Conservation (phyloP, 1,140 invertebrate genomes). For the Oedothorax gibbosus region DNA sequence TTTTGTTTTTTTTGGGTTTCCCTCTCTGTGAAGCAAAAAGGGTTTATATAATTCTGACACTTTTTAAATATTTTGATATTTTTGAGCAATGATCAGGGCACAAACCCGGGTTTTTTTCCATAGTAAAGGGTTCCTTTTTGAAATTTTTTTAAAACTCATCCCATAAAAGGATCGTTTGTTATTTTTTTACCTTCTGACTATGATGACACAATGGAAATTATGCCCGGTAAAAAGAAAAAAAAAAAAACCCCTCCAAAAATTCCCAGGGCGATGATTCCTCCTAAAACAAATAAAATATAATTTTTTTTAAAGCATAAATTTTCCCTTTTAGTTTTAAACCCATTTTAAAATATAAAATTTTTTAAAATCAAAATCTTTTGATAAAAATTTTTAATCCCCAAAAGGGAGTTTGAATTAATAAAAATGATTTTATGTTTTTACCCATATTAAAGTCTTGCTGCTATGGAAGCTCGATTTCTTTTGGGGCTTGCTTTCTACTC, state of each 20-base stretch:
- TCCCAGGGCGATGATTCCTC: slow-evolving; percentile 87
- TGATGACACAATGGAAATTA: slow-evolving; percentile 90
- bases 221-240: slow-evolving; percentile 89
- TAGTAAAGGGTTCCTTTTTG: too few species aligned
- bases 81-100: too few species aligned
- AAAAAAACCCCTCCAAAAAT: slow-evolving; percentile 90
- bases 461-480: slow-evolving; percentile 47
- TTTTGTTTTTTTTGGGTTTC: too few species aligned
- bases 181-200: slow-evolving; percentile 88
- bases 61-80: too few species aligned
- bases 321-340: too few species aligned
- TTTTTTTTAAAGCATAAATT: too few species aligned
- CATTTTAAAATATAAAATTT: neutral
- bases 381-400: neutral
- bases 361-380: neutral
- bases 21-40: too few species aligned
- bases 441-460: slow-evolving; percentile 58
- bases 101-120: too few species aligned
- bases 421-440: neutral
- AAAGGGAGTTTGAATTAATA: too few species aligned
- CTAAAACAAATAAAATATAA: slow-evolving; percentile 8
- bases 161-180: neutral
- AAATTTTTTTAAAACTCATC: too few species aligned
- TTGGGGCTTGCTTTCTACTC: slow-evolving; percentile 38
- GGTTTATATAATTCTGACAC: too few species aligned